Conservation (phyloP, 2,797 vertebrate genomes). For the Gymnocypris eckloni region DNA sequence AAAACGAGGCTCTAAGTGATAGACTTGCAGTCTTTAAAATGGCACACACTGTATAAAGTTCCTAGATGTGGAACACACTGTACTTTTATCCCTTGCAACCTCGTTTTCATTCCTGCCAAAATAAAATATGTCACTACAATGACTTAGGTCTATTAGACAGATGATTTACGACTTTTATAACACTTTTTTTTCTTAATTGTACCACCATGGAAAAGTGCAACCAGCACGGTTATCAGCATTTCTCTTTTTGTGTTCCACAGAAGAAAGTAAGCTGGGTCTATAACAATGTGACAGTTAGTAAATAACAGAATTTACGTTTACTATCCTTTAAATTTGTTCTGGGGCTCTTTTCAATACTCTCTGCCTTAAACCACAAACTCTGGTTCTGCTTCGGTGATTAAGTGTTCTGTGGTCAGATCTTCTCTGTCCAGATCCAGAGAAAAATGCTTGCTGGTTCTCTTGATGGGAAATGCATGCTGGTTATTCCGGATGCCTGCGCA, state of each 20-base stretch:
- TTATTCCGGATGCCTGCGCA: slow-evolving; percentile 83
- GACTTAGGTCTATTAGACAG: background rate
- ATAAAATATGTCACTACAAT: background rate
- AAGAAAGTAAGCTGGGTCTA: too few species aligned
- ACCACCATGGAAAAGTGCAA: background rate
- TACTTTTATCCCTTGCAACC: background rate
- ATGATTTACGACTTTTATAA: background rate
- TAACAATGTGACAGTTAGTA: background rate
- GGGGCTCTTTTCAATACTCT: slow-evolving; percentile 24
- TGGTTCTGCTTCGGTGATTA: slow-evolving; percentile 91
- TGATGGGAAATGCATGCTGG: slow-evolving; percentile 87
- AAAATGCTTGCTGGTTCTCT: slow-evolving; percentile 98
- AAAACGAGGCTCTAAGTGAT: background rate
- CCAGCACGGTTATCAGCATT: background rate
- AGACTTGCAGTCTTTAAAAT: background rate
- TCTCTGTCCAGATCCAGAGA: slow-evolving; percentile 81
- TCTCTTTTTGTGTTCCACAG: slow-evolving; percentile 2
- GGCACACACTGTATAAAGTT: background rate
- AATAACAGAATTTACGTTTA: background rate
- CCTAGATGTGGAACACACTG: background rate
- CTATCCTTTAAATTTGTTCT: slow-evolving; percentile 37
- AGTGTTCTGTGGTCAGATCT: slow-evolving; percentile 56
- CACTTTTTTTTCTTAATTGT: background rate
- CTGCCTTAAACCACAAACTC: slow-evolving; percentile 93
- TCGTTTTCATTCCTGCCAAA: background rate